phyloP scores from a whole-genome alignment of 2,888 invertebrate genomes.

The Caenorhabditis macrosperma region DNA sequence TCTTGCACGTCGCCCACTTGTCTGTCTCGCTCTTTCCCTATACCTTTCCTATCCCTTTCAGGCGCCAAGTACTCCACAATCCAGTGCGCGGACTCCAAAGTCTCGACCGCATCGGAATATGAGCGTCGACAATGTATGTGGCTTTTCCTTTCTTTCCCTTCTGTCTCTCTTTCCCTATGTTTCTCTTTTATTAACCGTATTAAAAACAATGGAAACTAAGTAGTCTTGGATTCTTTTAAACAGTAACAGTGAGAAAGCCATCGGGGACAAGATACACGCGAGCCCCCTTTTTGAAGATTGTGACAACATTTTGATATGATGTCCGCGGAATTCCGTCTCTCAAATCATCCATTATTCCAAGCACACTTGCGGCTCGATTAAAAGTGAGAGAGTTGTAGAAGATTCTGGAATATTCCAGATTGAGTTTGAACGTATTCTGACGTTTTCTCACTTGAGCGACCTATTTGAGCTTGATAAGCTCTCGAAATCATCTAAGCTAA shows the following conservation, averaged over 20 bases:
- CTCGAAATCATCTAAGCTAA: background rate
- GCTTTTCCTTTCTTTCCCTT: conserved; percentile 1
- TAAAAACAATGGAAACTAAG: too few relatives aligned
- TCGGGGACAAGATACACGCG: background rate
- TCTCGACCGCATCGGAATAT: conserved; percentile 63
- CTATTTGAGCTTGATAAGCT: background rate
- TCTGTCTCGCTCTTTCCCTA: conserved; percentile 9
- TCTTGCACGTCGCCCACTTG: conserved; percentile 13
- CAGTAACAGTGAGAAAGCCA: too few relatives aligned
- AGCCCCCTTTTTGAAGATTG: background rate
- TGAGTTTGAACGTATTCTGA: background rate
- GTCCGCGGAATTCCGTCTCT: background rate
- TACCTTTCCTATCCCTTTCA: conserved; percentile 52
- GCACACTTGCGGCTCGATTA: background rate
- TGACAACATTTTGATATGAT: background rate
- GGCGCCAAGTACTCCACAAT: conserved; percentile 66
- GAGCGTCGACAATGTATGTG: conserved; percentile 69
- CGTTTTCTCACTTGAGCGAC: background rate
- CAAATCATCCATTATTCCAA: background rate
- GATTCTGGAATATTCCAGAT: background rate
- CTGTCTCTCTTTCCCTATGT: conserved; percentile 16
- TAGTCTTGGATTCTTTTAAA: too few relatives aligned
- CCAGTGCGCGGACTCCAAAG: conserved; percentile 56
- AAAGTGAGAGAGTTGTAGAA: background rate
- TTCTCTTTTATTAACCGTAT: too few relatives aligned